Evolutionary conservation across 2,113 vertebrate genomes (phyloP).

Genomic region (Pantherophis guttatus): DNA sequence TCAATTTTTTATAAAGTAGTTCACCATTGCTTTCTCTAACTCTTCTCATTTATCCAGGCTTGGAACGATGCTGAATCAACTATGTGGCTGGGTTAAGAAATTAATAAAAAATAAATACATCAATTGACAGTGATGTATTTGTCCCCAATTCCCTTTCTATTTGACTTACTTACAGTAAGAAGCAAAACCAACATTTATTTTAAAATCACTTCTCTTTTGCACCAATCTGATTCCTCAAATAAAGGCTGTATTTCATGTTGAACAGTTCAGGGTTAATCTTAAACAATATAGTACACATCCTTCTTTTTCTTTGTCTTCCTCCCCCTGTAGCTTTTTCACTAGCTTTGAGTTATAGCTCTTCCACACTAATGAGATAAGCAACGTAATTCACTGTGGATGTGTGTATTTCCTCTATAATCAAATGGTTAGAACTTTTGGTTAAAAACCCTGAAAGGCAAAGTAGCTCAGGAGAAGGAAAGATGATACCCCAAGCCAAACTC

Average conservation of each 20-base stretch:
- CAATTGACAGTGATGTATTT: conserved; percentile 28
- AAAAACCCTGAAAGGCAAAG: conserved; percentile 56
- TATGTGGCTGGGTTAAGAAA: too few relatives aligned
- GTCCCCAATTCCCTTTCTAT: neutral
- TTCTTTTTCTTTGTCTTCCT: conserved; percentile 34
- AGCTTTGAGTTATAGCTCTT: conserved; percentile 71
- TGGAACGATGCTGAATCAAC: neutral
- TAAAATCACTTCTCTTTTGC: neutral
- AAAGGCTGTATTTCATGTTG: conserved; percentile 49
- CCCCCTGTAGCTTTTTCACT: conserved; percentile 35
- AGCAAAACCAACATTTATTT: conserved; percentile 30
- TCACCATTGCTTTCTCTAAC: neutral
- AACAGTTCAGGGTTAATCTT: conserved; percentile 68
- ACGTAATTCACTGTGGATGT: conserved; percentile 66
- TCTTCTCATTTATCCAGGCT: neutral
- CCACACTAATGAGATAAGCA: conserved; percentile 79
- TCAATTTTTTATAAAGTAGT: neutral
- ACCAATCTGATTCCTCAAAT: conserved; percentile 39
- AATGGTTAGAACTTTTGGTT: conserved; percentile 53
- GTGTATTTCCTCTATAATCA: conserved; percentile 65
- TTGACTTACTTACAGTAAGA: conserved; percentile 34
- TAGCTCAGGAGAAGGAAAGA: conserved; percentile 16
- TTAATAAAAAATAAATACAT: neutral
- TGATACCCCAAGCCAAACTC: neutral
- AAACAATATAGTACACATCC: conserved; percentile 61